These are phyloP conservation scores for Saturnia japonica DNA, from an alignment of 2,888 invertebrate species.

Conservation along the genomic window DNA sequence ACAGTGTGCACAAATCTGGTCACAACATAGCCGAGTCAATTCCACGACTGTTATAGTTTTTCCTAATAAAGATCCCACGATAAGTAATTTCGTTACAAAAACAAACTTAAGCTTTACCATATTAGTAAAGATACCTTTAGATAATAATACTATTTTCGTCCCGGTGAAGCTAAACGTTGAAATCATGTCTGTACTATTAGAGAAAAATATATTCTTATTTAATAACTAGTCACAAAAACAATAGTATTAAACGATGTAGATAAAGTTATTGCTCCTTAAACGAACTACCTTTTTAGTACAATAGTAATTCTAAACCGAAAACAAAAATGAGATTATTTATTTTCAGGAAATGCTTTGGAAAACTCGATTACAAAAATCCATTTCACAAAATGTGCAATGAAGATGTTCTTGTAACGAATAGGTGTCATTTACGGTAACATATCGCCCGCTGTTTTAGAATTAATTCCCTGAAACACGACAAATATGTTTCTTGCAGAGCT, in stretches of 20 bases:
- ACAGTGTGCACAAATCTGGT: too few species aligned
- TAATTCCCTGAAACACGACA: neutral
- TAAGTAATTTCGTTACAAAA: too few species aligned
- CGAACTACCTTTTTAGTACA: too few species aligned
- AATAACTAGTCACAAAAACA: too few species aligned
- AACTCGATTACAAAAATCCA: neutral
- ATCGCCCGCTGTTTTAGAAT: neutral
- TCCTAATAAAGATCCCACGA: too few species aligned
- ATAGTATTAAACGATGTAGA: neutral
- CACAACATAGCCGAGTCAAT: too few species aligned
- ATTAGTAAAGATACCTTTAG: too few species aligned
- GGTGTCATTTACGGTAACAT: neutral
- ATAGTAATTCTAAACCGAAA: neutral
- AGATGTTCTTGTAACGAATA: slow-evolving; percentile 3
- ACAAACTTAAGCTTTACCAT: too few species aligned
- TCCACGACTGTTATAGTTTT: too few species aligned
- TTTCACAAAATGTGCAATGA: neutral
- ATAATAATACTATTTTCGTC: neutral
- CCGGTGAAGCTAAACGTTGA: neutral
- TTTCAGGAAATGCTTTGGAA: neutral
- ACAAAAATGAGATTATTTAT: neutral
- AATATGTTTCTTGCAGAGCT: neutral
- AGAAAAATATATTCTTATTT: too few species aligned
- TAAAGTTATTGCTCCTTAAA: neutral
- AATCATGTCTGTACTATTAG: neutral